These are phyloP conservation scores for Elachura formosa DNA, from an alignment of 2,113 vertebrate genomes.

Conservation along the genomic window DNA sequence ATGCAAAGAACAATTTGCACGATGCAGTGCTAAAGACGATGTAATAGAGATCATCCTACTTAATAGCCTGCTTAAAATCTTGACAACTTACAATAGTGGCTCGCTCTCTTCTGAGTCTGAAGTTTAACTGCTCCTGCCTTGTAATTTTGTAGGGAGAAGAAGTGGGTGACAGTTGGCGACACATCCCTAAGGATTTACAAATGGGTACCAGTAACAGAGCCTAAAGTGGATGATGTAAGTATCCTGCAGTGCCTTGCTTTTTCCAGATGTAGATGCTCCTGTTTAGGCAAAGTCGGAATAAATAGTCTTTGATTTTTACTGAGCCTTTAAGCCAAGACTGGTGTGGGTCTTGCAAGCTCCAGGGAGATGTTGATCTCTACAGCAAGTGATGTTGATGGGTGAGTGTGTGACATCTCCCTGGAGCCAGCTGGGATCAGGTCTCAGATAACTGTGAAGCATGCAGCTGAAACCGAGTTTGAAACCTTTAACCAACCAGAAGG, in stretches of 20 bases:
- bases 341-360: background rate
- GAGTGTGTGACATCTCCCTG: background rate
- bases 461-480: background rate
- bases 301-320: background rate
- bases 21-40: conserved; percentile 6
- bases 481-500: background rate
- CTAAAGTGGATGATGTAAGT: conserved; percentile 95
- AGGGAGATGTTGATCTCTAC: background rate
- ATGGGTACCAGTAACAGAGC: conserved; percentile 96
- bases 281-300: background rate
- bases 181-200: conserved; percentile 98
- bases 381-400: background rate
- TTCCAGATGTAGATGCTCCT: background rate
- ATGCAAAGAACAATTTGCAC: conserved; percentile 34
- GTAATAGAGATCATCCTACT: conserved; percentile 45
- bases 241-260: conserved; percentile 5
- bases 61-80: conserved; percentile 48
- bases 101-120: background rate
- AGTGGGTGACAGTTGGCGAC: conserved; percentile 98
- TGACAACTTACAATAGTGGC: conserved; percentile 35
- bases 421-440: background rate
- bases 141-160: conserved; percentile 89
- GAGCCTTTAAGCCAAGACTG: background rate
- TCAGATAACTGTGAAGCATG: background rate
- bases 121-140: conserved; percentile 45